Base-by-base conservation (phyloP, 2,888 invertebrate genomes). In the Matsumyia berberina region DNA sequence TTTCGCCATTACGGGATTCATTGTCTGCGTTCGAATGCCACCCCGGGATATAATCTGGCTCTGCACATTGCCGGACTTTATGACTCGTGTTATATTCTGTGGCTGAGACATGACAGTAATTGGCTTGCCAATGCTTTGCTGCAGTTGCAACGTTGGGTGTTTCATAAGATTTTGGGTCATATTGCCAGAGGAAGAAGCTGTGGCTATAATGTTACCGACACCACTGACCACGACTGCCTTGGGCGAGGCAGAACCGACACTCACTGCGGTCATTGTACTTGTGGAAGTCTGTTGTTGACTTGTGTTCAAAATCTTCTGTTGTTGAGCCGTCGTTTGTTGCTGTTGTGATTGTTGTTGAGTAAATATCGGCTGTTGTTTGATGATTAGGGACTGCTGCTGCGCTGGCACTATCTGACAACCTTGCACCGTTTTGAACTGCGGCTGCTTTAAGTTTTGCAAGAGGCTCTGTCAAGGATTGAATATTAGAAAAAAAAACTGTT, bases 1-100 rank as follows among this genome's bases (percentile, higher is more conserved):
- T 90, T 96, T 95, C 0, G 96, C 95, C 42, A 96, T 93, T 31
- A 95, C 94, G 3, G 94, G 94, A 35, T 86, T 87, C 19, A 73
- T 55, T 1, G 81, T 29, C 55, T 87, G 87, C 6, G 87, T 76
- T 24, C 87, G 66, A 4, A 87, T 53, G 6, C 86, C 87, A 11
- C 79, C 64, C 2, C 79, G 74, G 1, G 86, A 83, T 7, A 77
- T 79, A 11, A 74, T 85, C 53, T 86, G 87, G 31, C 77, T 86
- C 24, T 80, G 78, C 2, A 76, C 67, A 1, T 76, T 74, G 5
- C 67, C 72, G 0, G 88, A 85, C 51, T 89, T 89, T 11, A 89
- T 81, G 7, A 89, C 85, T 5, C 88, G 87, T 3, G 89, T 87
- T 24, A 88, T 86, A 15, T 86, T 87, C 70, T 88, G 88, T 2